Evolutionary conservation across 2,113 vertebrate species (phyloP), one percentile per base, ranked within the genome.

Genomic region (Anthoscopus minutus): DNA sequence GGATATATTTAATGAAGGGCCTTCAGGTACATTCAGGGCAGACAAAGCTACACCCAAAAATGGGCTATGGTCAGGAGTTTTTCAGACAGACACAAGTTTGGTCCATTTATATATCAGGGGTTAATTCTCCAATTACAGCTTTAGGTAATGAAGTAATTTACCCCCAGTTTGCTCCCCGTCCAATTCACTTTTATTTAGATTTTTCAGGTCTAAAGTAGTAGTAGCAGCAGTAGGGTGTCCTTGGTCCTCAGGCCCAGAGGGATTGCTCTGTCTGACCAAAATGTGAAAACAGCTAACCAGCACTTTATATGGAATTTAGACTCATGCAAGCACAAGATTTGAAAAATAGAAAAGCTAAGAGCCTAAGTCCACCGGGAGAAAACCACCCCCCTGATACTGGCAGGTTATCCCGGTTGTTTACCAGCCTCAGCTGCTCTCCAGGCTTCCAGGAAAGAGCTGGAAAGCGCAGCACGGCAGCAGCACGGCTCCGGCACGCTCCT

Each of bases 271-370:
- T 4, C 22, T 15, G 15, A 37, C n/a, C 72, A 47, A 48, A 30
- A 14, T 0, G 8, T 20, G 22, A 61, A 61, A 4, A 24, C 9
- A 53, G 13, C 4, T 11, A 44, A 10, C 30, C 9, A 33, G n/a
- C 47, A 17, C 24, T 35, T 28, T 3, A 45, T 4, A 10, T 0
- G 7, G 44, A 20, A 28, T 2, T 48, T 8, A n/a, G 24, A 42
- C 8, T 14, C 3, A 13, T 0, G 4, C 18, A 5, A 28, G 2
- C 0, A 2, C 18, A n/a, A 11, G 8, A 13, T 8, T 2, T 11
- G 13, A 56, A 56, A 72, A 73, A 15, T 4, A n/a, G 0, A 20
- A 31, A 48, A 60, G 2, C 21, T 6, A 6, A 40, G 10, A 17
- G 8, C 10, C 13, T 12, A 16, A 5, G 17, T 10, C 24, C 4